Evolutionary conservation across 2,888 invertebrate genomes (phyloP).

Genomic region (Lasius platythorax): DNA sequence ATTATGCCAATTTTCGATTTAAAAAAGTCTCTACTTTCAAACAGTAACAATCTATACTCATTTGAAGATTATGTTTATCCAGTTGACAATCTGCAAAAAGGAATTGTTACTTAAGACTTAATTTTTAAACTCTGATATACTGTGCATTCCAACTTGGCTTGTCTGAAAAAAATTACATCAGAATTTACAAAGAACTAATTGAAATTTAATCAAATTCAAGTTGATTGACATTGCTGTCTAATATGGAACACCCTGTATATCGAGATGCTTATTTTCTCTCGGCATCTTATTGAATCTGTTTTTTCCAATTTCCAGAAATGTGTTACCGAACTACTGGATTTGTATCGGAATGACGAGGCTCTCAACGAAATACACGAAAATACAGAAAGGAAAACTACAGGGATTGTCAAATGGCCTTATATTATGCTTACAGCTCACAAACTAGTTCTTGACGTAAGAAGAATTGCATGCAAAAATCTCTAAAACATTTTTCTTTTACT

Average conservation of each 20-base stretch:
- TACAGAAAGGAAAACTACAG: slow-evolving; percentile 59
- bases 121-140: not conserved
- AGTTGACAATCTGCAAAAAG: not conserved
- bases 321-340: slow-evolving; percentile 69
- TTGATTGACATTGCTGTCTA: not conserved
- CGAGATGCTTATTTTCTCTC: not conserved
- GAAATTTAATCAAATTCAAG: not conserved
- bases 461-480: slow-evolving; percentile 17
- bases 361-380: slow-evolving; percentile 73
- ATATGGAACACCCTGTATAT: not conserved
- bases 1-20: not conserved
- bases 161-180: not conserved
- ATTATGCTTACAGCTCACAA: slow-evolving; percentile 74
- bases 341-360: slow-evolving; percentile 72
- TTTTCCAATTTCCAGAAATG: slow-evolving; percentile 72
- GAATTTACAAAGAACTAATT: not conserved
- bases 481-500: not conserved
- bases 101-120: not conserved
- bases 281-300: not conserved
- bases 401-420: slow-evolving; percentile 69
- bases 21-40: not conserved
- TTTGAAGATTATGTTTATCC: not conserved
- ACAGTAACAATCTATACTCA: not conserved
- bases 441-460: slow-evolving; percentile 74
- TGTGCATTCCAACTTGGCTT: not conserved